Evolutionary conservation across 2,113 vertebrate species (phyloP).

Genomic region (Hoplias malabaricus): DNA sequence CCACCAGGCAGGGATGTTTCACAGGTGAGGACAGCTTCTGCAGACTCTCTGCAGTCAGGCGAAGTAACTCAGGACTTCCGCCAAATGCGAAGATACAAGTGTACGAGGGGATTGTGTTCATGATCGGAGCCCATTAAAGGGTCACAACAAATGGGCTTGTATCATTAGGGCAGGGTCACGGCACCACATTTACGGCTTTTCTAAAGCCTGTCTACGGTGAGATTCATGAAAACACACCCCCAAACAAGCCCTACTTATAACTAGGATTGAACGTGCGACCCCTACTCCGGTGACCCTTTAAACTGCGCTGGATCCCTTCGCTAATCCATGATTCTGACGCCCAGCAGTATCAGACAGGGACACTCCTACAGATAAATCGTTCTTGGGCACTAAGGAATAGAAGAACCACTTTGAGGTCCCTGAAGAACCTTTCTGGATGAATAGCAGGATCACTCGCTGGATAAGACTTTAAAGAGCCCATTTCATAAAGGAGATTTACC

Average conservation of each 20-base stretch:
- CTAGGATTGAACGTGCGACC: no score
- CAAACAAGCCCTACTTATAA: neutral
- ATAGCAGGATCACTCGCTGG: neutral
- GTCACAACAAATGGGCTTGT: slow-evolving; percentile 3
- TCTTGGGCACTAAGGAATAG: neutral
- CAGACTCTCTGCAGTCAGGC: neutral
- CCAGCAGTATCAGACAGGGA: neutral
- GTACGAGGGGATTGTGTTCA: neutral
- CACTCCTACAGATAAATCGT: neutral
- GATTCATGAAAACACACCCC: neutral
- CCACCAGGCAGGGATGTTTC: neutral
- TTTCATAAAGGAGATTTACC: neutral
- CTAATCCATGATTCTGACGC: neutral
- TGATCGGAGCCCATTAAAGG: neutral
- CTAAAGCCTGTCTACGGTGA: neutral
- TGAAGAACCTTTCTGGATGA: neutral
- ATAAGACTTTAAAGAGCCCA: neutral
- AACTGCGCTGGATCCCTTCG: neutral
- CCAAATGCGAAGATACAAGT: neutral
- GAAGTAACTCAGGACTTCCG: neutral
- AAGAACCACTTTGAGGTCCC: neutral
- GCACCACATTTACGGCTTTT: neutral
- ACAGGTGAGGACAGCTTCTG: neutral
- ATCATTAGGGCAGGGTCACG: neutral
- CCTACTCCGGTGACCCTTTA: neutral